A percentile compares a stretch with the other conserved stretches of the same genome.
These are phyloP conservation scores for Nerophis ophidion DNA, from an alignment of 2,113 vertebrate genomes.

Conservation along the genomic window DNA sequence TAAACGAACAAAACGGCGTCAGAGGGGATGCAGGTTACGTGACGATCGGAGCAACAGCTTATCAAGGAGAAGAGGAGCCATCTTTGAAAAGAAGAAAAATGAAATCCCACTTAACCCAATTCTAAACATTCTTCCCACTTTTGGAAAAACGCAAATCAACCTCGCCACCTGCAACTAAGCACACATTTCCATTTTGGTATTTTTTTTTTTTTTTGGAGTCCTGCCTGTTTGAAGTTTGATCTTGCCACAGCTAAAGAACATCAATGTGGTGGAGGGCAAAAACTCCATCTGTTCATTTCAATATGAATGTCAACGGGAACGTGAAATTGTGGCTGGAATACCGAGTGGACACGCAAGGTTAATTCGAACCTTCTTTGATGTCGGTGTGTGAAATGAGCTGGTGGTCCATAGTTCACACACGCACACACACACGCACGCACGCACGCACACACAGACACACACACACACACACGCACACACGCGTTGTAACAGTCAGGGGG, in stretches of 20 bases:
- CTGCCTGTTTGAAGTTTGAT: slow-evolving; percentile 71
- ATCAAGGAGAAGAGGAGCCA: slow-evolving; percentile 28
- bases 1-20: too few species aligned
- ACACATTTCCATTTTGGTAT: slow-evolving; percentile 25
- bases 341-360: slow-evolving; percentile 66
- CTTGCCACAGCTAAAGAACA: slow-evolving; percentile 51
- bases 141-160: slow-evolving; percentile 40
- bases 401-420: slow-evolving; percentile 57
- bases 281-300: slow-evolving; percentile 69
- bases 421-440: slow-evolving; percentile 19
- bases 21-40: too few species aligned
- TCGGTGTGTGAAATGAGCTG: slow-evolving; percentile 72
- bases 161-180: slow-evolving; percentile 27
- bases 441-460: neutral
- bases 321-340: slow-evolving; percentile 67
- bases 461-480: neutral
- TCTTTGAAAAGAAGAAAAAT: slow-evolving; percentile 41
- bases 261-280: slow-evolving; percentile 49
- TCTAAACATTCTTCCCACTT: slow-evolving; percentile 53
- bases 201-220: neutral
- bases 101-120: slow-evolving; percentile 52
- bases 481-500: slow-evolving; percentile 16
- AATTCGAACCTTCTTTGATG: slow-evolving; percentile 72
- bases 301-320: slow-evolving; percentile 71
- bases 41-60: neutral